A percentile compares a stretch with the other conserved stretches of the same genome.
Conservation (phyloP, 2,797 vertebrate species). For the Sternarchorhynchus goeldii region DNA sequence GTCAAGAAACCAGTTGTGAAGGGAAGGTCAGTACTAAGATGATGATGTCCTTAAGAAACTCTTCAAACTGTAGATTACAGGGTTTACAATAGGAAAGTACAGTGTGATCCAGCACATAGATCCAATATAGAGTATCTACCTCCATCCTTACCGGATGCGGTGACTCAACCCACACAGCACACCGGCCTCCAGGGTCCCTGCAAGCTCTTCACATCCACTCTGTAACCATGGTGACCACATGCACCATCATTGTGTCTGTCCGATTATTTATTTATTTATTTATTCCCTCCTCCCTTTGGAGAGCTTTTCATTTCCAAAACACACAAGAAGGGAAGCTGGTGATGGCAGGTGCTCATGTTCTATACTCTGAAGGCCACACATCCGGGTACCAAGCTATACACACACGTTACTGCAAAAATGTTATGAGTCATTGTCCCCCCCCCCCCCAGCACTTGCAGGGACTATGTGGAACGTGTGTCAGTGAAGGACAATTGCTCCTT, state of each 20-base stretch:
- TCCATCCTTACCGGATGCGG: constrained; percentile 43
- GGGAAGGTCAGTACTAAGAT: not conserved
- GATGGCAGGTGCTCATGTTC: constrained; percentile 20
- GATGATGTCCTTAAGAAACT: not conserved
- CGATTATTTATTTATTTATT: constrained; percentile 30
- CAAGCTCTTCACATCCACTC: constrained; percentile 37
- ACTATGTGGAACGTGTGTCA: not conserved
- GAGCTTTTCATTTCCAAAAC: constrained; percentile 49
- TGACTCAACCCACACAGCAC: constrained; percentile 49
- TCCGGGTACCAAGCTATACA: not conserved
- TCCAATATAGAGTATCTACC: constrained; percentile 30
- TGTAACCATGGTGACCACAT: constrained; percentile 62
- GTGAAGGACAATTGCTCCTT: not conserved
- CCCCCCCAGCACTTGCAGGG: no score
- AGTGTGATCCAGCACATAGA: not conserved
- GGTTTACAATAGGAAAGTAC: constrained; percentile 6
- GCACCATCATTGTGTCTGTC: constrained; percentile 47
- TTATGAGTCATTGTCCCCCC: not conserved
- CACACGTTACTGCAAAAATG: not conserved
- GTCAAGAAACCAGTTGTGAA: constrained; percentile 8
- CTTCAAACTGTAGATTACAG: constrained; percentile 23
- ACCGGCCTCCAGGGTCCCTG: constrained; percentile 40
- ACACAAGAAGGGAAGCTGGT: constrained; percentile 9
- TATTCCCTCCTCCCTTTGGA: not conserved
- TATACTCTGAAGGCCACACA: constrained; percentile 13